phyloP scores from a whole-genome alignment of 2,797 vertebrate species.

The Macrochelys suwanniensis region DNA sequence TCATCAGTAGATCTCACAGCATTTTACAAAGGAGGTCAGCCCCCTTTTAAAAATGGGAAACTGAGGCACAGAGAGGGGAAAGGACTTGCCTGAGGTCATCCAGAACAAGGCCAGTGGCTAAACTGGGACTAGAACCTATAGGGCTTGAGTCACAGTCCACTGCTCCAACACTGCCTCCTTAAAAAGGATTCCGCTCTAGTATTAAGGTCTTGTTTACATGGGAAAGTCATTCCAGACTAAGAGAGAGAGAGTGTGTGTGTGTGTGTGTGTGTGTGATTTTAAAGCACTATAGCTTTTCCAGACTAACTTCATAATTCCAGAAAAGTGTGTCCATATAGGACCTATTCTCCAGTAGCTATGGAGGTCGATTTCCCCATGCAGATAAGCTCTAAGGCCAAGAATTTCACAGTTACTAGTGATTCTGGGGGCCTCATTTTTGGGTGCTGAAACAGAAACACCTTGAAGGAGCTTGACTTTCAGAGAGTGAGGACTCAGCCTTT shows the following conservation, averaged over 20 bases:
- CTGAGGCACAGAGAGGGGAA: background rate
- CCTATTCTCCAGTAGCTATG: background rate
- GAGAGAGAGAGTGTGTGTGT: no score
- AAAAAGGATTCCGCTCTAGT: background rate
- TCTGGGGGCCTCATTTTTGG: background rate
- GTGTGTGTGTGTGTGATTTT: background rate
- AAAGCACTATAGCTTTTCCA: background rate
- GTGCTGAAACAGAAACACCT: background rate
- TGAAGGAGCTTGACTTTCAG: background rate
- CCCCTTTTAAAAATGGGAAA: background rate
- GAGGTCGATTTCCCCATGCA: background rate
- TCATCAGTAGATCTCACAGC: background rate
- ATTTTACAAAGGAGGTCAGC: background rate
- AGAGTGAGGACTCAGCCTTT: background rate
- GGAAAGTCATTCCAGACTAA: background rate
- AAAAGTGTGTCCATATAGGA: background rate
- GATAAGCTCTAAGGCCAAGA: background rate
- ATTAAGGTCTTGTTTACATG: background rate
- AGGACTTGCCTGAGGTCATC: background rate
- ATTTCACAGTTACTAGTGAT: background rate
- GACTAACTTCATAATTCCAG: background rate
- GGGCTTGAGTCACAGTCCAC: background rate
- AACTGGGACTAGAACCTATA: background rate
- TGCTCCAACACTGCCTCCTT: background rate
- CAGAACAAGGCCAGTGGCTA: background rate